Percentiles rank a stretch among this genome's conserved stretches.
Evolutionary conservation across 2,113 vertebrate genomes (phyloP).

Genomic region (Ammodytes marinus): DNA sequence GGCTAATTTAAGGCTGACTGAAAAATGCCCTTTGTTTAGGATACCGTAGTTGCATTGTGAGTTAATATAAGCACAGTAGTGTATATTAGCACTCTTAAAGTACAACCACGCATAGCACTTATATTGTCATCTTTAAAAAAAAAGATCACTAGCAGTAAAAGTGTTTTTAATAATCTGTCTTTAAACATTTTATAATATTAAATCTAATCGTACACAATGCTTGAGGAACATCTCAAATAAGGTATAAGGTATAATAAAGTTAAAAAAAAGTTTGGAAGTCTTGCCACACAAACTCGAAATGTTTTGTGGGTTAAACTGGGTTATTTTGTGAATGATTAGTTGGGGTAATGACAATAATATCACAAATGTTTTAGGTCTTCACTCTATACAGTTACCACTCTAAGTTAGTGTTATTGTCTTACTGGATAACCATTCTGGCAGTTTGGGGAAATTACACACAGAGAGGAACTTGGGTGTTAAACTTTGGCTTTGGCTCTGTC

Average conservation of each 20-base stretch:
- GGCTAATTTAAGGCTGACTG: slow-evolving; percentile 7
- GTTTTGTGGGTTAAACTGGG: neutral
- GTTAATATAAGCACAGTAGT: slow-evolving; percentile 27
- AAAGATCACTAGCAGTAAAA: neutral
- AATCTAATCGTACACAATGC: neutral
- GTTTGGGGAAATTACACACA: no score
- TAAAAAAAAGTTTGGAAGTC: neutral
- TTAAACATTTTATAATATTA: slow-evolving; percentile 20
- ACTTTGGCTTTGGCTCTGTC: no score
- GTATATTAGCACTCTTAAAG: neutral
- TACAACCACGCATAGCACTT: slow-evolving; percentile 3
- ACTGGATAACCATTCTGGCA: no score
- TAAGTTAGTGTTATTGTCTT: no score
- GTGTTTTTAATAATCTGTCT: slow-evolving; percentile 23
- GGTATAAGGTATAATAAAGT: neutral
- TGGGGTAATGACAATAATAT: neutral
- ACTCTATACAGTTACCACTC: no score
- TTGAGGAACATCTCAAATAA: slow-evolving; percentile 5
- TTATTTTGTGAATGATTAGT: slow-evolving; percentile 9
- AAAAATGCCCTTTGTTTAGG: neutral
- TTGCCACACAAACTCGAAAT: neutral
- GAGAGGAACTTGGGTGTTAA: no score
- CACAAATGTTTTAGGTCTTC: neutral
- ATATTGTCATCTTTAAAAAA: neutral
- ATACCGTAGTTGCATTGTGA: slow-evolving; percentile 13